These are phyloP conservation scores for Chaunax sp. DNA, from an alignment of 2,797 vertebrate genomes.

Conservation along the genomic window DNA sequence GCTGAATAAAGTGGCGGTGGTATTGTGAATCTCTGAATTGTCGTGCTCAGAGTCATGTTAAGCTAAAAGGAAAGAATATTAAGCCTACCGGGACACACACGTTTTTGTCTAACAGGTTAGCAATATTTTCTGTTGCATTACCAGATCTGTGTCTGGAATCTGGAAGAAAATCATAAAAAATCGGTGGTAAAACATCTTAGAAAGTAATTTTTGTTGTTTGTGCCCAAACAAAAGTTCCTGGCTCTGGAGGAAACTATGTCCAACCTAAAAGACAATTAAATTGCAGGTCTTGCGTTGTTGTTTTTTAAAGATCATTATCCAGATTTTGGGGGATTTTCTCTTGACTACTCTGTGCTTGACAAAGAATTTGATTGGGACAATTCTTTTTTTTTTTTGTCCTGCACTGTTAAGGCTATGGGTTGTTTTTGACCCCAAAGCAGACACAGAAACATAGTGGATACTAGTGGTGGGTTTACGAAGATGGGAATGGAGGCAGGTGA, in stretches of 20 bases:
- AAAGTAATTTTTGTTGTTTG: neutral
- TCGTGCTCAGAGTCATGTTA: conserved; percentile 30
- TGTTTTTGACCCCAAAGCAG: no score
- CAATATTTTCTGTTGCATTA: neutral
- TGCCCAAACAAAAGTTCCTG: neutral
- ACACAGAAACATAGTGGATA: no score
- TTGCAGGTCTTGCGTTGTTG: neutral
- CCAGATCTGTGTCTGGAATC: no score
- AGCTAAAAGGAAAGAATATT: conserved; percentile 21
- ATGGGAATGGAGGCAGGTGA: no score
- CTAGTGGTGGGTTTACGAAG: no score
- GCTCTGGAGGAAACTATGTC: neutral
- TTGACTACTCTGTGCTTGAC: neutral
- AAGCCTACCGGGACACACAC: conserved; percentile 7
- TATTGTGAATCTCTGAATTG: conserved; percentile 31
- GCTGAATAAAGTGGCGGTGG: conserved; percentile 46
- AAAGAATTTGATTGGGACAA: conserved; percentile 4
- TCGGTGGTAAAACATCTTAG: no score
- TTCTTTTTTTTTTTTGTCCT: neutral
- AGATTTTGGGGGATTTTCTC: neutral
- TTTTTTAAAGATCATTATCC: neutral
- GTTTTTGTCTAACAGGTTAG: neutral
- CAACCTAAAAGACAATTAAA: neutral
- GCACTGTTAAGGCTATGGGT: no score
- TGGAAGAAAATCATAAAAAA: no score